Evolutionary conservation across 1,140 invertebrate genomes (phyloP).

Genomic region (Drosophila pseudoobscura): DNA sequence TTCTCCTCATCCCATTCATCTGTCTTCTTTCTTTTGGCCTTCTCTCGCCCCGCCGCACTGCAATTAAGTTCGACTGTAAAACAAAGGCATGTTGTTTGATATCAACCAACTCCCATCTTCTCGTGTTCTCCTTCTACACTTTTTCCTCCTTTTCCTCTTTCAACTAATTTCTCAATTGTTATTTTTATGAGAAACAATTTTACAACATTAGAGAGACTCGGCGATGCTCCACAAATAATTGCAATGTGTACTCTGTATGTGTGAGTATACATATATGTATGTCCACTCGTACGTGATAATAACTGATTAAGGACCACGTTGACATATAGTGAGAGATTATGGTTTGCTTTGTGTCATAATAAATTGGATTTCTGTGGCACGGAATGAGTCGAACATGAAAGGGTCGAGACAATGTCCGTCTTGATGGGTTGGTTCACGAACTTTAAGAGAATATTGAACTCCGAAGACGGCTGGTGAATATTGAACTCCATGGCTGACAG

Average conservation of each 20-base stretch:
- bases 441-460: slow-evolving; percentile 6
- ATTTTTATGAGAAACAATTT: slow-evolving; percentile 67
- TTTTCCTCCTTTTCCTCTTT: not conserved
- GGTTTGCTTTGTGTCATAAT: slow-evolving; percentile 27
- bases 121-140: not conserved
- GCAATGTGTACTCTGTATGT: slow-evolving; percentile 8
- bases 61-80: slow-evolving; percentile 79
- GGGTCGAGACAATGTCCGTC: not conserved
- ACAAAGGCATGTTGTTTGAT: slow-evolving; percentile 80
- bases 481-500: no score
- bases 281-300: slow-evolving; percentile 37
- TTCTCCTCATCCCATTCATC: not conserved
- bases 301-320: slow-evolving; percentile 67
- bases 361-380: slow-evolving; percentile 28
- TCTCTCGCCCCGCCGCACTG: slow-evolving; percentile 29
- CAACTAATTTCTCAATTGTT: slow-evolving; percentile 63
- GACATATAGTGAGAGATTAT: slow-evolving; percentile 45
- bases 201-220: slow-evolving; percentile 56
- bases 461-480: no score
- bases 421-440: slow-evolving; percentile 23
- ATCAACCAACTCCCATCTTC: slow-evolving; percentile 36
- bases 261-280: slow-evolving; percentile 1
- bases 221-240: slow-evolving; percentile 46
- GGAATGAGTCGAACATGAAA: not conserved
- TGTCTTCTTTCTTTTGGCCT: not conserved